phyloP scores from a whole-genome alignment of 2,888 invertebrate genomes.

The Caenorhabditis panamensis region DNA sequence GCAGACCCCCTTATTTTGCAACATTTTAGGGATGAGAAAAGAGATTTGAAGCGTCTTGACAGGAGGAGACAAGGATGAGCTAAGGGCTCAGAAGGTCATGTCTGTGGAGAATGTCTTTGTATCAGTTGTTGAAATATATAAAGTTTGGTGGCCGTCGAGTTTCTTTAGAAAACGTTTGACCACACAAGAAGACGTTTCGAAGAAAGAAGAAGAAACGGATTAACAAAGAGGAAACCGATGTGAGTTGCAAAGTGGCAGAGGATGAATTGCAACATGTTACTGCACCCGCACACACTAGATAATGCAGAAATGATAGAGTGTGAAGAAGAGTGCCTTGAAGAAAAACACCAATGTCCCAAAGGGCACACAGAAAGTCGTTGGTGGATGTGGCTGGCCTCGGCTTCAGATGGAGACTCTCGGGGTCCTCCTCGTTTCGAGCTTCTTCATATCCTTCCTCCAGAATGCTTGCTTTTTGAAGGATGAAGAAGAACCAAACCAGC shows the following conservation, averaged over 20 bases:
- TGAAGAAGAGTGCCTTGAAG: slow-evolving; percentile 55
- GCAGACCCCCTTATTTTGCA: slow-evolving; percentile 52
- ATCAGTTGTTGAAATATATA: slow-evolving; percentile 11
- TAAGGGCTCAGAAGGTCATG: slow-evolving; percentile 26
- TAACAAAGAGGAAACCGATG: slow-evolving; percentile 61
- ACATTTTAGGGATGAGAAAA: slow-evolving; percentile 47
- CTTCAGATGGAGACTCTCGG: slow-evolving; percentile 26
- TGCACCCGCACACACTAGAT: slow-evolving; percentile 51
- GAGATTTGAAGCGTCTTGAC: slow-evolving; percentile 51
- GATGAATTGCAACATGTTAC: slow-evolving; percentile 63
- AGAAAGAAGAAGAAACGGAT: slow-evolving; percentile 57
- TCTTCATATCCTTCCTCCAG: slow-evolving; percentile 55
- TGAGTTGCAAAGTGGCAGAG: slow-evolving; percentile 60
- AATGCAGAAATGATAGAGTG: slow-evolving; percentile 61
- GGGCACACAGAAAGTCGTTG: slow-evolving; percentile 55
- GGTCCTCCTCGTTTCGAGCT: slow-evolving; percentile 49
- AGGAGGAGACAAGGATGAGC: slow-evolving; percentile 16
- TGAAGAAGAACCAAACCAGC: slow-evolving; percentile 27
- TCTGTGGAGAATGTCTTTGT: slow-evolving; percentile 1
- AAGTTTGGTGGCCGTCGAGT: slow-evolving; percentile 21
- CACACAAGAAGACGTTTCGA: slow-evolving; percentile 44
- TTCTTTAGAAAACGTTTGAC: slow-evolving; percentile 42
- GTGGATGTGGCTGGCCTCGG: slow-evolving; percentile 2
- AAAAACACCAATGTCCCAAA: slow-evolving; percentile 59
- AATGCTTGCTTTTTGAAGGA: slow-evolving; percentile 42